Evolutionary conservation across 2,888 invertebrate genomes (phyloP).

Genomic region (Podabrus alpinus): DNA sequence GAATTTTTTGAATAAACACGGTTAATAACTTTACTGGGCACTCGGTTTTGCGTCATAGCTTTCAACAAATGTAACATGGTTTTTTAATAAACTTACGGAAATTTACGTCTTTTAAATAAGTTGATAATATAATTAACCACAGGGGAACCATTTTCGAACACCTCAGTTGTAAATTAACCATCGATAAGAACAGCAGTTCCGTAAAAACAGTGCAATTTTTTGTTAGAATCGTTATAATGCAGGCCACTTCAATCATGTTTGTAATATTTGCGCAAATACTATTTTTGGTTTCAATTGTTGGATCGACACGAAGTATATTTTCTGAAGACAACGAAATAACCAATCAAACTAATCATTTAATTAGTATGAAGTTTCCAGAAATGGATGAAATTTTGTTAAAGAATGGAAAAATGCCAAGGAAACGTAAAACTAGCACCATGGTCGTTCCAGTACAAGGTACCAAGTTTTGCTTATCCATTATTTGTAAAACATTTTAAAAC

Average conservation of each 20-base stretch:
- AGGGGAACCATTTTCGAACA: conserved; percentile 20
- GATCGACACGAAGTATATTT: background rate
- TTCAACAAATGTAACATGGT: background rate
- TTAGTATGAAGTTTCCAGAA: conserved; percentile 15
- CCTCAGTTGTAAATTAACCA: background rate
- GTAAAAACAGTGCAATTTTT: background rate
- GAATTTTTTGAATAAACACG: background rate
- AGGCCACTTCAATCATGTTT: too few relatives aligned
- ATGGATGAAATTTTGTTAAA: background rate
- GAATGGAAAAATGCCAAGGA: background rate
- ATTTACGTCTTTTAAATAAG: background rate
- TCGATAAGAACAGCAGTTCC: background rate
- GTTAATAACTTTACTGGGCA: background rate
- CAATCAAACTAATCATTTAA: background rate
- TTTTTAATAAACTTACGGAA: background rate
- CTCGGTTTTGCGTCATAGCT: background rate
- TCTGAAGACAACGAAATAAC: background rate
- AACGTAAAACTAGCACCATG: conserved; percentile 3
- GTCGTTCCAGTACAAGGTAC: conserved; percentile 26
- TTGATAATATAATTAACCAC: conserved; percentile 18
- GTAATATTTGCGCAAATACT: background rate
- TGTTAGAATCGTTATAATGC: background rate
- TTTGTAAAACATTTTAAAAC: background rate
- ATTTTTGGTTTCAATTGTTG: background rate
- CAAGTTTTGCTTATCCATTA: background rate